Conservation (phyloP, 1,140 invertebrate species). For the Leptinotarsa lineolata region DNA sequence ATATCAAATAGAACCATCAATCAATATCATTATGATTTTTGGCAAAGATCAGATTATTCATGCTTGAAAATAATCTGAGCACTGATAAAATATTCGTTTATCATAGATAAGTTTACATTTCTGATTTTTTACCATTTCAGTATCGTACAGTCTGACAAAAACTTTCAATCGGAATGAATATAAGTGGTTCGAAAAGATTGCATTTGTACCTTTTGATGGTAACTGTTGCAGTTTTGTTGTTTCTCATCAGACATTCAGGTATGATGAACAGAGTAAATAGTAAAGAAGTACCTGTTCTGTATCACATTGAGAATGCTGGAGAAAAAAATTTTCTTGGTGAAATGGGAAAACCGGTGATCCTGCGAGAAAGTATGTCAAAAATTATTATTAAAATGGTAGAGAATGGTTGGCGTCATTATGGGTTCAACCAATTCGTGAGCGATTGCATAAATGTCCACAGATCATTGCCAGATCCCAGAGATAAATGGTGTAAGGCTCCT, state of each 20-base stretch:
- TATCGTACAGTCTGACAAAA: background rate
- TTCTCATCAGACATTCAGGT: background rate
- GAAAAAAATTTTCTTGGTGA: background rate
- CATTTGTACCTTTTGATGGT: background rate
- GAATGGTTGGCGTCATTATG: background rate
- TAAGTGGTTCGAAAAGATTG: background rate
- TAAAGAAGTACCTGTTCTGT: too few relatives aligned
- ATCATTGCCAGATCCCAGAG: background rate
- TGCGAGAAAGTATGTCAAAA: background rate
- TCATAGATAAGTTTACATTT: too few relatives aligned
- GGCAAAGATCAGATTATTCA: too few relatives aligned
- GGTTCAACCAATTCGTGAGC: conserved; percentile 2
- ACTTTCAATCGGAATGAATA: background rate
- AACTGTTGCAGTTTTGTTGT: background rate
- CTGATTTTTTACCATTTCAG: too few relatives aligned
- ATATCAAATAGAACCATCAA: too few relatives aligned
- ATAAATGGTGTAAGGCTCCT: conserved; percentile 76
- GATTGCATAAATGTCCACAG: background rate
- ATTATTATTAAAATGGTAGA: background rate
- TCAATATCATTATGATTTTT: too few relatives aligned
- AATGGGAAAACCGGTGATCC: conserved; percentile 8
- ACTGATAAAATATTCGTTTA: too few relatives aligned
- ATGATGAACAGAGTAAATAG: too few relatives aligned
- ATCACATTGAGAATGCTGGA: background rate
- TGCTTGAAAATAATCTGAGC: too few relatives aligned